Evolutionary conservation across 2,888 invertebrate species (phyloP).

Genomic region (Eudemis profundana): DNA sequence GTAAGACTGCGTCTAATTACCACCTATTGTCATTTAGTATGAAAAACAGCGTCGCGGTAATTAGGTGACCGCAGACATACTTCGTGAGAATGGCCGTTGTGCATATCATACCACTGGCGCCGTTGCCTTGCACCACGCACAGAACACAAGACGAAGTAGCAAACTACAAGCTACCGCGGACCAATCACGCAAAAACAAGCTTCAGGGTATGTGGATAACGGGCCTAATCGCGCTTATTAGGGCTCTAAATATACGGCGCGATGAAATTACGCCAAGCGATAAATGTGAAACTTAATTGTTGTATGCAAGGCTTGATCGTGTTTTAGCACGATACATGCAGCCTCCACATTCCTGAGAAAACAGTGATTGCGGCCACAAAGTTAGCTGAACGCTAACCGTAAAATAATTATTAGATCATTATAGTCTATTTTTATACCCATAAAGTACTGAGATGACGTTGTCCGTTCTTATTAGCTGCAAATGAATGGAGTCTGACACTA

Average conservation of each 20-base stretch:
- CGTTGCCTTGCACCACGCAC: slow-evolving; percentile 10
- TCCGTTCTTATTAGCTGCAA: too few relatives aligned
- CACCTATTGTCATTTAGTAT: too few relatives aligned
- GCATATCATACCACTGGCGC: neutral
- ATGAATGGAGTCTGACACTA: too few relatives aligned
- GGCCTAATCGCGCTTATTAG: slow-evolving; percentile 52
- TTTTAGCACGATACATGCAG: slow-evolving; percentile 18
- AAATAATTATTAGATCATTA: too few relatives aligned
- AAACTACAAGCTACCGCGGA: slow-evolving; percentile 47
- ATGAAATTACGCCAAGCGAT: slow-evolving; percentile 32
- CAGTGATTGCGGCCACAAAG: neutral
- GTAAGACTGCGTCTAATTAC: too few relatives aligned
- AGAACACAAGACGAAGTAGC: slow-evolving; percentile 30
- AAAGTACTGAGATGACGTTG: too few relatives aligned
- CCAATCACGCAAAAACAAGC: slow-evolving; percentile 57
- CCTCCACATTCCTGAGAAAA: slow-evolving; percentile 4
- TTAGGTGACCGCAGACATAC: neutral
- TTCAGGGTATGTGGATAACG: slow-evolving; percentile 55
- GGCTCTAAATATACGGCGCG: slow-evolving; percentile 42
- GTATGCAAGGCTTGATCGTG: slow-evolving; percentile 12
- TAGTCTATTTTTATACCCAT: too few relatives aligned
- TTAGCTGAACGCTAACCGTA: too few relatives aligned
- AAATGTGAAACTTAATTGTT: slow-evolving; percentile 43
- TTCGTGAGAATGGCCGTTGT: neutral
- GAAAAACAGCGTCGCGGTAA: too few relatives aligned